These are phyloP conservation scores for Acanthacorydalis orientalis DNA, from an alignment of 2,888 invertebrate species.

Conservation along the genomic window DNA sequence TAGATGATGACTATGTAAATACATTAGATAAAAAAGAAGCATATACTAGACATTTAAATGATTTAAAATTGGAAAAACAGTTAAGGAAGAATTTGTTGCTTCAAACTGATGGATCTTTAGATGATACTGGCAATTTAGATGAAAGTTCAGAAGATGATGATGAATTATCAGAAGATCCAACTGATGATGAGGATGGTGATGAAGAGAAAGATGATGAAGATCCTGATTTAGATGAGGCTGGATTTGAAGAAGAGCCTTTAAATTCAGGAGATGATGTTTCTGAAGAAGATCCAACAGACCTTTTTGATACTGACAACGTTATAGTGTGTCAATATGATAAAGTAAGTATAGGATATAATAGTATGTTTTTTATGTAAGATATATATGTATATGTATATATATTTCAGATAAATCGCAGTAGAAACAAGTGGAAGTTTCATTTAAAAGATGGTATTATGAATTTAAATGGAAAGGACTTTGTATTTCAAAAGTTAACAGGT, in stretches of 20 bases:
- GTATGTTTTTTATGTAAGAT: neutral
- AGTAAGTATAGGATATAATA: slow-evolving; percentile 28
- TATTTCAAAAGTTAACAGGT: slow-evolving; percentile 96
- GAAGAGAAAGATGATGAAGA: slow-evolving; percentile 45
- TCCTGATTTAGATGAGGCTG: slow-evolving; percentile 28
- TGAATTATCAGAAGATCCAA: slow-evolving; percentile 46
- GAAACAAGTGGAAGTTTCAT: slow-evolving; percentile 99
- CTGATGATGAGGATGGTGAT: slow-evolving; percentile 44
- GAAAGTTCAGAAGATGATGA: slow-evolving; percentile 56
- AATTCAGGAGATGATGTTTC: slow-evolving; percentile 97
- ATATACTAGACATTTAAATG: neutral
- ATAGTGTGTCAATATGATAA: slow-evolving; percentile 99
- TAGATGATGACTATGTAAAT: neutral
- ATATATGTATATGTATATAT: no score
- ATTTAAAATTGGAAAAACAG: no score
- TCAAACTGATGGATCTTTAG: no score
- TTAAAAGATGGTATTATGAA: slow-evolving; percentile 99
- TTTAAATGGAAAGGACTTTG: slow-evolving; percentile 92
- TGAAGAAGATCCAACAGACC: slow-evolving; percentile 83
- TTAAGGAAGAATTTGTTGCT: no score
- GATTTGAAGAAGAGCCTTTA: slow-evolving; percentile 60
- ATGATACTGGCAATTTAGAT: slow-evolving; percentile 39
- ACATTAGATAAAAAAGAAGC: no score
- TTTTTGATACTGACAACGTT: slow-evolving; percentile 98
- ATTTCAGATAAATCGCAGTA: slow-evolving; percentile 80